Base-by-base conservation (phyloP, 2,113 vertebrate species). In the Tetrao urogallus region DNA sequence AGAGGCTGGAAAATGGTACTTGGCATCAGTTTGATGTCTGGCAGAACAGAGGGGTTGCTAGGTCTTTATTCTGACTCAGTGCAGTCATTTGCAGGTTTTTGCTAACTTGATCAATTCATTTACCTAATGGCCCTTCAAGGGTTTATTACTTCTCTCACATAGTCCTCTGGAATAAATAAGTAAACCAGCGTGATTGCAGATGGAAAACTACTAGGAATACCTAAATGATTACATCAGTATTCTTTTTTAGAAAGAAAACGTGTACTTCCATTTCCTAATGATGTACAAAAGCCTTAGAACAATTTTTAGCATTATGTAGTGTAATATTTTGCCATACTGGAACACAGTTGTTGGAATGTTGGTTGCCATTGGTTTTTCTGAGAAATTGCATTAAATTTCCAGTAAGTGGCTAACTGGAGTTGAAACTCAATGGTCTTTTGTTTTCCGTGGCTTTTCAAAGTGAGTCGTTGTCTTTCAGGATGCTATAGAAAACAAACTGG, bases 401-500 rank as follows among this genome's bases (percentile, higher is more conserved):
- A 45, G 40, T 38, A 38, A 38, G 38, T 38, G 38, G 38, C 38
- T 38, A 38, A 38, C 42, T 17, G 67, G 20, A 85, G 18, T 11
- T 82, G 69, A n/a, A 75, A 61, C 16, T 78, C 71, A 15, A 2
- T 61, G 16, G 21, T 5, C 4, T 71, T 82, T 65, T 57, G 42
- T 18, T 76, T 27, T 82, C 3, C 2, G 0, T 50, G 47, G 13
- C 34, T 86, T 28, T 75, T 89, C 47, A 15, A 95, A 79, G 11
- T 75, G 22, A 34, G 7, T 66, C 11, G 73, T 92, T 73, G 69
- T 52, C 21, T 11, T 86, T 42, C 86, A 99, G 98, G 98, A 99
- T 97, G 98, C 98, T 34, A 98, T 99, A 89, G 99, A 99, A 93
- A 99, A 99, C 96, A 99, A 99, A 95, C 96, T 99, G 88, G 99